These are phyloP conservation scores for Phalacrocorax pelagicus DNA, from an alignment of 2,113 vertebrate species.

Conservation along the genomic window DNA sequence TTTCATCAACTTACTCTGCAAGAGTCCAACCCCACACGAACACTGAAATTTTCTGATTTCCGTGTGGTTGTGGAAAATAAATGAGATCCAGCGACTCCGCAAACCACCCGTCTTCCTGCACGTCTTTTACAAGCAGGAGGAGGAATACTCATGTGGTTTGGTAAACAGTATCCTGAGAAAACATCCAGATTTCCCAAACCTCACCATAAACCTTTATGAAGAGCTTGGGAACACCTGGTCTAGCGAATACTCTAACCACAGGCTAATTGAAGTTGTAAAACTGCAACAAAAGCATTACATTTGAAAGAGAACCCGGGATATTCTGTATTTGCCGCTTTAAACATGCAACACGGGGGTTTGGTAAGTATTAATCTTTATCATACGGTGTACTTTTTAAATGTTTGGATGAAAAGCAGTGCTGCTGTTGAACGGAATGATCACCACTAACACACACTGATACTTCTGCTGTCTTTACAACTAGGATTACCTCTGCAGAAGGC, in stretches of 20 bases:
- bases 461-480: not conserved
- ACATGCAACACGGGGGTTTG: fast-evolving
- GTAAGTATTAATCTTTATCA: not conserved
- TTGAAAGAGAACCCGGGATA: not conserved
- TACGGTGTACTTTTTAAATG: not conserved
- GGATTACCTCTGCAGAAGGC: not conserved
- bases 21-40: not conserved
- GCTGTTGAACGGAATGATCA: not conserved
- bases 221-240: not conserved
- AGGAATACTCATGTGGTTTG: not conserved
- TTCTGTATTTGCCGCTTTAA: not conserved
- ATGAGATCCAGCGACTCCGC: fast-evolving
- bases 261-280: not conserved
- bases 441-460: too few species aligned
- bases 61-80: not conserved
- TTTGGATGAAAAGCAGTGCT: not conserved
- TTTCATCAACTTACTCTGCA: not conserved
- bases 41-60: not conserved
- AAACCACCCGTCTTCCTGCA: not conserved
- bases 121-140: not conserved
- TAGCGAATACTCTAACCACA: not conserved
- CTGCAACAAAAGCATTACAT: not conserved
- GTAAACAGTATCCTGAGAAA: not conserved
- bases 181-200: not conserved
- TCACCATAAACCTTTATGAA: not conserved